phyloP scores from a whole-genome alignment of 2,797 vertebrate species.

The Epinephelus malabaricus region DNA sequence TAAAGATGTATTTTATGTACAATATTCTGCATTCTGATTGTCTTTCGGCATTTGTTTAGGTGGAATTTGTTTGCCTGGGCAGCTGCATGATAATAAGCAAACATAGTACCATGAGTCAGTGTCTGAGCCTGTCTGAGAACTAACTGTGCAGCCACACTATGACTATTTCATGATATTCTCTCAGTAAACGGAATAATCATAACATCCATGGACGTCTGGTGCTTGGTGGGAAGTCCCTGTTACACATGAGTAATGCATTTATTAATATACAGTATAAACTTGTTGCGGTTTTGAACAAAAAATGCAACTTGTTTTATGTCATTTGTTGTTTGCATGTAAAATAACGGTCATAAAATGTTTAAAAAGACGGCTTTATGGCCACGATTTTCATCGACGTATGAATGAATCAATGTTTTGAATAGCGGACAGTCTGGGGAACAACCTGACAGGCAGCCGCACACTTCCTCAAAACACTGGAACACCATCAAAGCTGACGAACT shows the following conservation, averaged over 20 bases:
- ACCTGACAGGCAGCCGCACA: conserved; percentile 6
- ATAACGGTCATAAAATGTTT: neutral
- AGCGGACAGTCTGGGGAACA: conserved; percentile 13
- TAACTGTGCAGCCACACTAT: neutral
- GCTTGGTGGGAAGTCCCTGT: neutral
- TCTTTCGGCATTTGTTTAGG: neutral
- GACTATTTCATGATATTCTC: neutral
- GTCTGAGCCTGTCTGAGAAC: neutral
- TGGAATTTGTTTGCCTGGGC: neutral
- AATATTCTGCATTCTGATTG: too few relatives aligned
- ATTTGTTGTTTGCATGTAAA: neutral
- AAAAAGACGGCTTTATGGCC: neutral
- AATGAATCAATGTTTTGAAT: neutral
- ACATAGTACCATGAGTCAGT: neutral
- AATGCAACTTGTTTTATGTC: neutral
- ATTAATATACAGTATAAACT: neutral
- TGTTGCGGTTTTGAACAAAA: neutral
- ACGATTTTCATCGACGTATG: neutral
- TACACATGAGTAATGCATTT: neutral
- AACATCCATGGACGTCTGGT: too few relatives aligned
- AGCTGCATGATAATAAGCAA: neutral
- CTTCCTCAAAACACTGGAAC: conserved; percentile 50
- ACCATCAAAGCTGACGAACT: conserved; percentile 69
- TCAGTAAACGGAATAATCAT: neutral
- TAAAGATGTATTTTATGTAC: too few relatives aligned